Conservation (phyloP, 2,113 vertebrate genomes). For the Phaethornis superciliosus region DNA sequence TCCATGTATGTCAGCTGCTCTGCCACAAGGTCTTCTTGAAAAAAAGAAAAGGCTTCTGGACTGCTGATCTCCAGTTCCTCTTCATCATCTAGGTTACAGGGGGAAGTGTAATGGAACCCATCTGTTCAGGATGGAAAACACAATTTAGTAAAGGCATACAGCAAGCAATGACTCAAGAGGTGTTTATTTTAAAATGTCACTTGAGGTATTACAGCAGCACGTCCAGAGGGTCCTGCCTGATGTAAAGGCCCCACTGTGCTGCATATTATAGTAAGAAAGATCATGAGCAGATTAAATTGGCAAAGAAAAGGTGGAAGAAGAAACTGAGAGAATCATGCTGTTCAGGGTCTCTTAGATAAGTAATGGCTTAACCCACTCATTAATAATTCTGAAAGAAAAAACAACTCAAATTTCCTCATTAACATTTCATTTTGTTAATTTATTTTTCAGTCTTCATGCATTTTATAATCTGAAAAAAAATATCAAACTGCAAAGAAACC, state of each 20-base stretch:
- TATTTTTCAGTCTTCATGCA: background rate
- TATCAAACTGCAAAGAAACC: background rate
- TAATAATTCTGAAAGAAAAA: background rate
- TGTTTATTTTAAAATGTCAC: background rate
- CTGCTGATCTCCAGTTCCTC: slow-evolving; percentile 80
- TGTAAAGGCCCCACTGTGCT: background rate
- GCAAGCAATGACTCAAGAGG: slow-evolving; percentile 7
- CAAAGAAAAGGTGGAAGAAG: background rate
- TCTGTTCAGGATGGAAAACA: slow-evolving; percentile 67
- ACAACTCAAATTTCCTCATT: background rate
- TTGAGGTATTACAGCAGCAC: background rate
- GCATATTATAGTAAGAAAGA: background rate
- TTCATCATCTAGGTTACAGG: slow-evolving; percentile 81
- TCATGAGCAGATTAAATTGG: background rate
- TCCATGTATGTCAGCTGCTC: slow-evolving; percentile 98
- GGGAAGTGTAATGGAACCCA: slow-evolving; percentile 74
- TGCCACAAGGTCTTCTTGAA: slow-evolving; percentile 87
- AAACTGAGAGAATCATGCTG: background rate
- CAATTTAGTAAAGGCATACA: background rate
- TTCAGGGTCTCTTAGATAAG: background rate
- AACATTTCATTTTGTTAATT: background rate
- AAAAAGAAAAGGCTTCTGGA: slow-evolving; percentile 86
- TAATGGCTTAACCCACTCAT: background rate
- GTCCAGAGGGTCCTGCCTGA: background rate
- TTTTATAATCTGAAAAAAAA: background rate